These are phyloP conservation scores for Cynocephalus volans DNA, from an alignment of 2,113 vertebrate genomes.

Conservation along the genomic window DNA sequence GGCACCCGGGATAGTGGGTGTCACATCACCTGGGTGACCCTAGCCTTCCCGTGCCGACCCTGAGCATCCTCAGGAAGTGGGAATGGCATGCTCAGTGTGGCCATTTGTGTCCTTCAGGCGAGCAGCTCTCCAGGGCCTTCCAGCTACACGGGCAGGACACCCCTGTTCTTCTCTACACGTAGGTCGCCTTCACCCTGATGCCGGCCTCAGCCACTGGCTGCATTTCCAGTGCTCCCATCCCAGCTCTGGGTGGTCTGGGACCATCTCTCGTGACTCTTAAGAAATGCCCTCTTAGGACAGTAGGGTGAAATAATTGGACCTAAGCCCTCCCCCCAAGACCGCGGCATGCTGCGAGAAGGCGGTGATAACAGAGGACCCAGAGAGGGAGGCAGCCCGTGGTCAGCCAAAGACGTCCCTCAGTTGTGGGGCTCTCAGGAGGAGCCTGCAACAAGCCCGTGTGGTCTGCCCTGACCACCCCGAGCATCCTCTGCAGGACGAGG, in stretches of 20 bases:
- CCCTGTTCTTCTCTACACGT: not conserved
- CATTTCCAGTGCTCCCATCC: not conserved
- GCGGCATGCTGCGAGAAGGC: not conserved
- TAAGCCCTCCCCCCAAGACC: not conserved
- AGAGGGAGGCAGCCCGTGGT: not conserved
- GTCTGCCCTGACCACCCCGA: too few species aligned
- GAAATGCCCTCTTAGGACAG: not conserved
- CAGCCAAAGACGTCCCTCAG: not conserved
- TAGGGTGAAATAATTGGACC: not conserved
- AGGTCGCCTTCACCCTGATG: not conserved
- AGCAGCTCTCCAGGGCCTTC: not conserved
- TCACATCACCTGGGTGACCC: too few species aligned
- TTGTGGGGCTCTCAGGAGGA: not conserved
- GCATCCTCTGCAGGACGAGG: too few species aligned
- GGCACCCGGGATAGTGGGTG: not conserved
- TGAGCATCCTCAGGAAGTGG: not conserved
- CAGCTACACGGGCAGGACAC: fast-evolving
- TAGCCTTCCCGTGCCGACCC: not conserved
- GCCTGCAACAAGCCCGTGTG: fast-evolving
- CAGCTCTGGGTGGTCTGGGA: not conserved
- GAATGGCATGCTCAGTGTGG: too few species aligned
- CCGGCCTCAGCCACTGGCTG: not conserved
- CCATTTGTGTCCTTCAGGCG: not conserved
- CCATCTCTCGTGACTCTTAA: not conserved
- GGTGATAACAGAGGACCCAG: not conserved